Evolutionary conservation across 2,797 vertebrate genomes (phyloP), one percentile per base, ranked within the genome.

Genomic region (Lagodon rhomboides): DNA sequence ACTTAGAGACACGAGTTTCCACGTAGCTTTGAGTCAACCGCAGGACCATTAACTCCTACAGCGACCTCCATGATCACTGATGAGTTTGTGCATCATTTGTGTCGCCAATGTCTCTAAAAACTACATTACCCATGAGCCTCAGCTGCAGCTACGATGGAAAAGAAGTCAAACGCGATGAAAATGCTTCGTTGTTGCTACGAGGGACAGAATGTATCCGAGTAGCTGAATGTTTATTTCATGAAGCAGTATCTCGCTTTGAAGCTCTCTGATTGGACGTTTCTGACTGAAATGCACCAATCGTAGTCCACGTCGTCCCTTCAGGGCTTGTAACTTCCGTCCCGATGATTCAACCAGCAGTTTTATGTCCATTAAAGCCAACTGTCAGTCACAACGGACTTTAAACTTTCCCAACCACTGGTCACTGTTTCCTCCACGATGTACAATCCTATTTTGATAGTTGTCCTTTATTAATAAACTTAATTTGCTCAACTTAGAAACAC

Each of bases 51-150:
- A 34, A 34, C 30, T 34, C 1, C 1, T 5, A 34, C 3, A 34
- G 30, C 5, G 7, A 34, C 30, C 30, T 34, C 30, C 30, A 34
- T 7, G 6, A 34, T 3, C 3, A 6, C 5, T 34, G 30, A 34
- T 34, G 30, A 34, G 30, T 34, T 7, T 1, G 30, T 34, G n/a
- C n/a, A n/a, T n/a, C n/a, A n/a, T n/a, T n/a, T n/a, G n/a, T n/a
- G n/a, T n/a, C n/a, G 27, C 3, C 27, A 30, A 9, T 34, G 51
- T 12, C 5, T 38, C 15, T 12, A 18, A 41, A 51, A 27, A 54
- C 70, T 54, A n/a, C 49, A 22, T 12, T 22, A 44, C 49, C 59
- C 38, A 63, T 46, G 38, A 63, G 49, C 38, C 70, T 54, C 38
- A 2, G 49, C 16, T 20, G 49, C 12, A 27, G 22, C 23, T 20